Evolutionary conservation across 2,797 vertebrate species (phyloP).

Genomic region (Astyanax mexicanus): DNA sequence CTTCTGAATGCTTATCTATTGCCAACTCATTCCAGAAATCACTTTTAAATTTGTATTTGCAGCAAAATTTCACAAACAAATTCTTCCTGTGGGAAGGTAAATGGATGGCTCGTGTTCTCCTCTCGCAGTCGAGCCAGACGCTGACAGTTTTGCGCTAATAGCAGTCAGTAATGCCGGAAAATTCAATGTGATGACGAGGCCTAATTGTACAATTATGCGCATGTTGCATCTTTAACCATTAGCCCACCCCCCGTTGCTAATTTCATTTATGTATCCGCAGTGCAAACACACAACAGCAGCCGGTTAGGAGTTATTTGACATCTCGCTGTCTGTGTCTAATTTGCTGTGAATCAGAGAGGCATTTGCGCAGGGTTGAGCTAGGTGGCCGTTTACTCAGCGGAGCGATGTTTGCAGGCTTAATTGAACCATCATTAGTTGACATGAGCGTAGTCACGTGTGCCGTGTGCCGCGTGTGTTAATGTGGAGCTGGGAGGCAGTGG

Average conservation of each 20-base stretch:
- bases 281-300: slow-evolving; percentile 57
- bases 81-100: neutral
- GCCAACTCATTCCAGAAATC: neutral
- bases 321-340: slow-evolving; percentile 58
- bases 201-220: slow-evolving; percentile 60
- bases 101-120: slow-evolving; percentile 14
- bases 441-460: slow-evolving; percentile 35
- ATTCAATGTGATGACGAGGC: slow-evolving; percentile 52
- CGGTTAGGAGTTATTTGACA: slow-evolving; percentile 58
- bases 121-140: slow-evolving; percentile 8
- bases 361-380: slow-evolving; percentile 53
- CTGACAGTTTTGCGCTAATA: slow-evolving; percentile 53
- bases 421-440: slow-evolving; percentile 57
- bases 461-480: slow-evolving; percentile 9
- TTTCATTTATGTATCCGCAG: slow-evolving; percentile 55
- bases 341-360: slow-evolving; percentile 54
- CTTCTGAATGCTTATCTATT: neutral
- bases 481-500: slow-evolving; percentile 18
- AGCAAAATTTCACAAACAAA: neutral
- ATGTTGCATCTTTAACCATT: slow-evolving; percentile 59
- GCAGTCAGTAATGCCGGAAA: slow-evolving; percentile 55
- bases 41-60: neutral
- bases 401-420: slow-evolving; percentile 53
- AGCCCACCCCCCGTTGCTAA: slow-evolving; percentile 51
- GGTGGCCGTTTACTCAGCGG: slow-evolving; percentile 53